Base-by-base conservation (phyloP, 1,140 invertebrate genomes). In the Cydia pomonella region DNA sequence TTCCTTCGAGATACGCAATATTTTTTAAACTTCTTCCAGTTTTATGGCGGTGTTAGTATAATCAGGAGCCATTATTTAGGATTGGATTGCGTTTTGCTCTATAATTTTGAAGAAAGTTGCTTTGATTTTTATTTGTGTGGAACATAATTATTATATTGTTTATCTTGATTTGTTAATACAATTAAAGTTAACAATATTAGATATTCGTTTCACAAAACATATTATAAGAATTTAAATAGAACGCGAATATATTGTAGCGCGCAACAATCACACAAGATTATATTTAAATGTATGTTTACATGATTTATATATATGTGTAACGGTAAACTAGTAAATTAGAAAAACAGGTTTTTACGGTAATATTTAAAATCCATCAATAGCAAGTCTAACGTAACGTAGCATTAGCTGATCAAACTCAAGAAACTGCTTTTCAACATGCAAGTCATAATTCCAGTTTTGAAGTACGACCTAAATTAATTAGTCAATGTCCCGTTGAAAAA, bases 31-130 rank as follows among this genome's bases (percentile, higher is more conserved):
- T 69, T 41, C 64, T 38, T 23, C 29, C 25, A 69, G 64, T 38
- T 69, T 69, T 69, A 69, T 69, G 29, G 64, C 33, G 64, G 64
- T 69, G 64, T 69, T 69, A 69, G 64, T 69, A 69, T 69, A 69
- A 69, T 69, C 64, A 69, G 33, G 29, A 27, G 29, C 64, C 64
- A 69, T 69, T 69, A 69, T 69, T 69, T 69, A 69, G 64, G 64
- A 69, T 69, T 69, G 33, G 64, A 18, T 69, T 69, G 64, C 27
- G 33, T 69, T 69, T 38, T 10, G 16, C 29, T 69, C 33, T 69
- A 69, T 69, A 69, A 38, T 69, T 69, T 69, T 38, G 16, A 18
- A 33, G 29, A 18, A 33, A 38, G 16, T 69, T 59, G n/a, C 41
- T 18, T 10, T 33, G 13, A 5, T 69, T 33, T 21, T 18, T 18